A percentile compares a stretch with the other conserved stretches of the same genome.
phyloP scores from a whole-genome alignment of 1,140 invertebrate species.

The Dinoponera quadriceps region DNA sequence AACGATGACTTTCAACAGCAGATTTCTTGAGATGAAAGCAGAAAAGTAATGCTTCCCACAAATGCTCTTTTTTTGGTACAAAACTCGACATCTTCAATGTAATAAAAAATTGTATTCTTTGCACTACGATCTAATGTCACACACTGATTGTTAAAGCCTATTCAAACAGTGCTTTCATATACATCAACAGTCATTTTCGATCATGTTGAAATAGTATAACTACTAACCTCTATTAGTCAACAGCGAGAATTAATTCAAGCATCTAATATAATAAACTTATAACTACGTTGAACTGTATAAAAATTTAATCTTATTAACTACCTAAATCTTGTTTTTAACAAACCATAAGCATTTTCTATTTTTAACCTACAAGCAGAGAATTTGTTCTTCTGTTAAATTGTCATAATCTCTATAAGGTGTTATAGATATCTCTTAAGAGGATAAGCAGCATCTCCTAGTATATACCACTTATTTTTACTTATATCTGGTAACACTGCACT shows the following conservation, averaged over 20 bases:
- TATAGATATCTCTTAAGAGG: background rate
- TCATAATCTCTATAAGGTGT: background rate
- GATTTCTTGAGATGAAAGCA: no score
- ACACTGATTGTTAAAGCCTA: no score
- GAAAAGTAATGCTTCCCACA: no score
- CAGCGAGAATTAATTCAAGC: no score
- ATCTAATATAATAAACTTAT: background rate
- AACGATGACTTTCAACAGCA: no score
- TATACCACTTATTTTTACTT: background rate
- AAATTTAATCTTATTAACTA: background rate
- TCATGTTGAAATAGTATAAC: no score
- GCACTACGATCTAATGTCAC: no score
- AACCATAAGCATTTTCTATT: constrained; percentile 6
- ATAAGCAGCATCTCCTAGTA: background rate
- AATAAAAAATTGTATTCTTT: no score
- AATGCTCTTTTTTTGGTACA: background rate
- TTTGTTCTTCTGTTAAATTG: background rate
- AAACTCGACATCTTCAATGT: no score
- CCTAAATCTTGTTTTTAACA: background rate
- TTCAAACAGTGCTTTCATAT: no score
- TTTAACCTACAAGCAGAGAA: background rate
- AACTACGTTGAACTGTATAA: background rate
- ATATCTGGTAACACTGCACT: background rate
- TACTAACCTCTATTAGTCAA: no score
- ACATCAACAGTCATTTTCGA: no score